Conservation (phyloP, 2,888 invertebrate species). For the Cabera pusaria region DNA sequence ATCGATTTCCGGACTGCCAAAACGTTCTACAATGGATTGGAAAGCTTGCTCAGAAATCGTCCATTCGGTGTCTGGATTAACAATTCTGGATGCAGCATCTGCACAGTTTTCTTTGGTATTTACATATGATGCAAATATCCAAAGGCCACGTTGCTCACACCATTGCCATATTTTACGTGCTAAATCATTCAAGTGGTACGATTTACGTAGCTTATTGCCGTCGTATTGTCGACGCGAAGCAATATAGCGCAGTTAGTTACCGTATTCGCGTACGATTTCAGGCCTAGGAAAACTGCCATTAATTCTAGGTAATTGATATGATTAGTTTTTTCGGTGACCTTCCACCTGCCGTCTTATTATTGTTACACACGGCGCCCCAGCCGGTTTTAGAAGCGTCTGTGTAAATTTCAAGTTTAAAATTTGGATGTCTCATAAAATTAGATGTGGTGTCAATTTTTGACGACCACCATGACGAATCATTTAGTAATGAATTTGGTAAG, state of each 20-base stretch:
- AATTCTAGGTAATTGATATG: constrained; percentile 15
- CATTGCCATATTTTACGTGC: constrained; percentile 14
- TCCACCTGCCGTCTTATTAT: not conserved
- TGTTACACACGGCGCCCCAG: constrained; percentile 3
- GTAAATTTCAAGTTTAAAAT: constrained; percentile 1
- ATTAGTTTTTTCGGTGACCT: not conserved
- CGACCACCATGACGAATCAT: constrained; percentile 16
- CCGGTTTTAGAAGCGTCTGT: constrained; percentile 4
- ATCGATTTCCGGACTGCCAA: constrained; percentile 30
- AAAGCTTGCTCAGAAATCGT: constrained; percentile 2
- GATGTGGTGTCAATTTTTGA: constrained; percentile 1
- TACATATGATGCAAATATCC: constrained; percentile 15
- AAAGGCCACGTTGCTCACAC: constrained; percentile 10
- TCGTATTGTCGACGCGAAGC: constrained; percentile 18
- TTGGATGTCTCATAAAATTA: not conserved
- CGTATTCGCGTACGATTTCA: constrained; percentile 2
- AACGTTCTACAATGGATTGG: constrained; percentile 2
- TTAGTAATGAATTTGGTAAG: too few relatives aligned
- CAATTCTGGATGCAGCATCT: constrained; percentile 12
- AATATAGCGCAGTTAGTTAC: constrained; percentile 1
- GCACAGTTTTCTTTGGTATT: constrained; percentile 17
- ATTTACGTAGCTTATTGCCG: constrained; percentile 19
- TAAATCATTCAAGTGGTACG: constrained; percentile 14
- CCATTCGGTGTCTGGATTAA: constrained; percentile 14
- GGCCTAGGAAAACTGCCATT: constrained; percentile 2